Evolutionary conservation across 2,797 vertebrate genomes (phyloP).

Genomic region (Sebastes diaconus): DNA sequence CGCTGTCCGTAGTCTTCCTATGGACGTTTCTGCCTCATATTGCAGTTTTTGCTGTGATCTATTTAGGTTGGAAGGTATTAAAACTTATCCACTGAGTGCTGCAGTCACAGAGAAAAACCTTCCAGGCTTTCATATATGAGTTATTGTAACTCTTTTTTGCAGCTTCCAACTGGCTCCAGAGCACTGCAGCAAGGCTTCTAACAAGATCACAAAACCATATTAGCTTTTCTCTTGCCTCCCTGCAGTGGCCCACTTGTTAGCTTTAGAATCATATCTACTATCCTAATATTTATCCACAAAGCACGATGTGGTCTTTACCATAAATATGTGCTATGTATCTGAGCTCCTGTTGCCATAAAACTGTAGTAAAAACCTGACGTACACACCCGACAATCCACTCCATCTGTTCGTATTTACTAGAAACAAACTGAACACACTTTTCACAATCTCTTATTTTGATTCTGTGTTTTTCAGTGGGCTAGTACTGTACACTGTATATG

Average conservation of each 20-base stretch:
- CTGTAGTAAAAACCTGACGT: neutral
- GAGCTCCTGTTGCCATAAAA: neutral
- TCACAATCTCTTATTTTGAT: neutral
- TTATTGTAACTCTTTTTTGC: neutral
- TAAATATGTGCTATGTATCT: neutral
- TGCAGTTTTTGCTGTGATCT: conserved; percentile 31
- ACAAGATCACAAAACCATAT: conserved; percentile 1
- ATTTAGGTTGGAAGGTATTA: neutral
- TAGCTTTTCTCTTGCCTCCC: neutral
- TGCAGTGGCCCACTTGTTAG: neutral
- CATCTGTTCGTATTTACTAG: neutral
- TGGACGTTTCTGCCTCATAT: conserved; percentile 44
- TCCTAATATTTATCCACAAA: neutral
- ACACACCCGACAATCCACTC: neutral
- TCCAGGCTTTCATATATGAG: neutral
- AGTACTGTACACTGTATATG: neutral
- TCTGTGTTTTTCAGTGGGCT: neutral
- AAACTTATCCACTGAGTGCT: neutral
- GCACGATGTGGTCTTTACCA: neutral
- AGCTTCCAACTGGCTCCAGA: neutral
- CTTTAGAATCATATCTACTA: neutral
- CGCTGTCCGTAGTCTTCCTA: neutral
- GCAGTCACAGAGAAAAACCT: neutral
- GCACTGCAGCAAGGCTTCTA: neutral
- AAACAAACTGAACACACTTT: neutral